Percentiles rank a stretch among this genome's conserved stretches.
These are phyloP conservation scores for Eledone cirrhosa DNA, from an alignment of 2,888 invertebrate genomes.

Conservation along the genomic window DNA sequence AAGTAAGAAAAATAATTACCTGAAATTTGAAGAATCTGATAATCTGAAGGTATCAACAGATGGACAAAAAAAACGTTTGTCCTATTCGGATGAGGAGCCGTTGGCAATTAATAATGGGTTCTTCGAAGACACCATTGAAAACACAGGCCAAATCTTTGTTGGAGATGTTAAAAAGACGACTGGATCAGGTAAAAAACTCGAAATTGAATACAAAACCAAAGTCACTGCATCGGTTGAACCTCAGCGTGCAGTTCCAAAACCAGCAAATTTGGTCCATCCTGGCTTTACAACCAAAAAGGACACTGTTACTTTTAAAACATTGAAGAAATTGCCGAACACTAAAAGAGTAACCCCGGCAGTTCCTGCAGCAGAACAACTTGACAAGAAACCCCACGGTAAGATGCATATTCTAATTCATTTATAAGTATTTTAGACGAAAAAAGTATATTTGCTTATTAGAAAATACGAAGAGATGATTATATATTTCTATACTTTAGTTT, in stretches of 20 bases:
- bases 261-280: slow-evolving; percentile 1
- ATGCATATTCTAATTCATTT: not conserved
- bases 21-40: slow-evolving; percentile 10
- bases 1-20: not conserved
- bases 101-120: not conserved
- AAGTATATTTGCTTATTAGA: no score
- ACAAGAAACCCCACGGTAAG: slow-evolving; percentile 22
- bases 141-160: slow-evolving; percentile 11
- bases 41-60: not conserved
- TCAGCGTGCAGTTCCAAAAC: slow-evolving; percentile 14
- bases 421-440: no score
- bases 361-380: not conserved
- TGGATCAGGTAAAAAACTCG: not conserved
- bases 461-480: no score
- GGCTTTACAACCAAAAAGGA: slow-evolving; percentile 15
- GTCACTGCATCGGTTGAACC: slow-evolving; percentile 20
- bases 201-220: slow-evolving; percentile 3
- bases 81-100: not conserved
- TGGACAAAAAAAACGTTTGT: not conserved
- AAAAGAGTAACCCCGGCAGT: slow-evolving; percentile 18
- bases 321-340: not conserved
- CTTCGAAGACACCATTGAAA: slow-evolving; percentile 7
- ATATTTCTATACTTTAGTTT: no score
- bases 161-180: slow-evolving; percentile 14
- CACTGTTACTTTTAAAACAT: slow-evolving; percentile 5